Conservation (phyloP, 2,797 vertebrate species). For the Malurus splendens region DNA sequence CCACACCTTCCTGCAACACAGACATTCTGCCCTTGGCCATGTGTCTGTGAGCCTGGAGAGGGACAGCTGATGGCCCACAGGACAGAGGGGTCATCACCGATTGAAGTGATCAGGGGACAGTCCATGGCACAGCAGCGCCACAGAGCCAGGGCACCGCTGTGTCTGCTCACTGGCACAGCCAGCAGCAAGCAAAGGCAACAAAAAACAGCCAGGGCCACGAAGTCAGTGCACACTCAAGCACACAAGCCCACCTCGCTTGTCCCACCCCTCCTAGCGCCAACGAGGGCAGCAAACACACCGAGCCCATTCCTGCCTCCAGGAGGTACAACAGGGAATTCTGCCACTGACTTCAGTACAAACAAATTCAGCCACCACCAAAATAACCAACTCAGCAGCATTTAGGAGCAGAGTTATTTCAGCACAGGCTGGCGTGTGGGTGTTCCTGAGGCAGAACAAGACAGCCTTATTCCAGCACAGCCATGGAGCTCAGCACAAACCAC, state of each 20-base stretch:
- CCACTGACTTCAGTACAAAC: background rate
- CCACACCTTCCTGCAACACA: rapidly evolving
- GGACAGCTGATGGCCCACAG: background rate
- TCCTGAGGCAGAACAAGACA: slow-evolving; percentile 30
- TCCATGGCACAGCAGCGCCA: background rate
- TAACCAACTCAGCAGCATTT: background rate
- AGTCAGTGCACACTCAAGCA: background rate
- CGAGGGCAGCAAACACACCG: background rate
- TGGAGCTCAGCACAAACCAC: background rate
- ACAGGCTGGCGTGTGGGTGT: background rate
- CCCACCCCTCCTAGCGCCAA: background rate
- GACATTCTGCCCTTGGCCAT: background rate
- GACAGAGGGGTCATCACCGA: rapidly evolving
- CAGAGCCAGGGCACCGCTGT: rapidly evolving
- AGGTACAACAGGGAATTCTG: background rate
- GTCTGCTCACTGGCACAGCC: background rate
- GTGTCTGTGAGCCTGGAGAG: background rate
- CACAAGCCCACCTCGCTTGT: background rate
- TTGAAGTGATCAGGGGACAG: rapidly evolving
- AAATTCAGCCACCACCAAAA: background rate
- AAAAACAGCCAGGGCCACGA: rapidly evolving
- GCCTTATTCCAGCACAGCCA: slow-evolving; percentile 15
- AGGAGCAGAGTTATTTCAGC: slow-evolving; percentile 24
- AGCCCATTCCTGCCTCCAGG: background rate
- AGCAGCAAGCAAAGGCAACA: background rate